Conservation (phyloP, 1,140 invertebrate species). For the Antheraea mylitta region DNA sequence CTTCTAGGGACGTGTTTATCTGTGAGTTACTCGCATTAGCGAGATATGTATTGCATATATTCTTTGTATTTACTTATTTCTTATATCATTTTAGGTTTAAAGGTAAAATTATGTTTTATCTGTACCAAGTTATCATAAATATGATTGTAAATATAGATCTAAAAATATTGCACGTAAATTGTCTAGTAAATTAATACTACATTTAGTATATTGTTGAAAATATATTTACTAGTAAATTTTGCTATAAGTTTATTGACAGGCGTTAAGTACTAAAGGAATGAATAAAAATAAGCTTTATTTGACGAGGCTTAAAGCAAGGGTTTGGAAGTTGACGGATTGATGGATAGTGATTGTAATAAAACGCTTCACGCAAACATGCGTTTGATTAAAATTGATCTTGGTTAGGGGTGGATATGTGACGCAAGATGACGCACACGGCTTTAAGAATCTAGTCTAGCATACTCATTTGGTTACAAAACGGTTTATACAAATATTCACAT, state of each 20-base stretch:
- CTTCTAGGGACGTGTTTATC: slow-evolving; percentile 35
- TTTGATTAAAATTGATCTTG: slow-evolving; percentile 33
- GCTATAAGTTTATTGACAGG: background rate
- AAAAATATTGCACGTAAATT: no score
- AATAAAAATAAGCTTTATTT: slow-evolving; percentile 12
- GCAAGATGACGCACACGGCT: background rate
- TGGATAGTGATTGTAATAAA: slow-evolving; percentile 42
- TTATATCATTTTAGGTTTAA: no score
- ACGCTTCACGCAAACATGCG: slow-evolving; percentile 37
- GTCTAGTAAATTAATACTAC: no score
- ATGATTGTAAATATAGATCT: no score
- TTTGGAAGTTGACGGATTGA: slow-evolving; percentile 39
- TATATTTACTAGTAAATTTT: background rate
- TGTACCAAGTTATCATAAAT: no score
- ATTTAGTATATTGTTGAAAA: no score
- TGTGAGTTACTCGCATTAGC: slow-evolving; percentile 26
- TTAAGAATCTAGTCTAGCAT: background rate
- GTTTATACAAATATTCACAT: background rate
- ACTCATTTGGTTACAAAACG: background rate
- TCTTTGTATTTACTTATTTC: no score
- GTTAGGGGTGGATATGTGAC: slow-evolving; percentile 13
- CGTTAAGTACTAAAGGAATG: slow-evolving; percentile 8
- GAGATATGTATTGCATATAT: background rate
- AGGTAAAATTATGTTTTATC: no score
- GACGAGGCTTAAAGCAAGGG: slow-evolving; percentile 33